A percentile compares a stretch with the other conserved stretches of the same genome.
Conservation (phyloP, 2,888 invertebrate genomes). For the Kuschelorhynchus macadamiae region DNA sequence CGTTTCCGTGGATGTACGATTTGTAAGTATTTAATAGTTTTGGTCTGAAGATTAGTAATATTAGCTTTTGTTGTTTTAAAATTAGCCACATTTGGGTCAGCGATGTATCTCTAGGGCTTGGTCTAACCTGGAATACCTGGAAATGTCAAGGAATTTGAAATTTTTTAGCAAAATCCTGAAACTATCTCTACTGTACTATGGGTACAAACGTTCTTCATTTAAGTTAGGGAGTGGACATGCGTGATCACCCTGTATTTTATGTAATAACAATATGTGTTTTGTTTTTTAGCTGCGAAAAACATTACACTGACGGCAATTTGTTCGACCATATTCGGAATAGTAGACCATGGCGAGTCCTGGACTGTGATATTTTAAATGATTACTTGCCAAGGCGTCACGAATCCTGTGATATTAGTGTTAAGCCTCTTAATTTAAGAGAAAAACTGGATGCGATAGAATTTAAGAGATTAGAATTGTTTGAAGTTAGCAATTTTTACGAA, state of each 20-base stretch:
- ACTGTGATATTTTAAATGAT: constrained; percentile 63
- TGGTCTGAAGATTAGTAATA: too few species aligned
- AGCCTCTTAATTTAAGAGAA: constrained; percentile 27
- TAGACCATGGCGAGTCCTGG: constrained; percentile 62
- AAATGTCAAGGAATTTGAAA: too few species aligned
- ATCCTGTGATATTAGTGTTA: constrained; percentile 72
- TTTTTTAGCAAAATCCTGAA: too few species aligned
- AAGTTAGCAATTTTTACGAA: constrained; percentile 63
- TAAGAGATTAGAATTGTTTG: constrained; percentile 69
- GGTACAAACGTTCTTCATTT: too few species aligned
- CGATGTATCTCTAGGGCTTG: too few species aligned
- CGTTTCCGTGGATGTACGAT: constrained; percentile 60
- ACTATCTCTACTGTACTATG: too few species aligned
- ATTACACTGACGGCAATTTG: constrained; percentile 53
- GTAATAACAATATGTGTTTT: too few species aligned
- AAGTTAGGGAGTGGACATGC: too few species aligned
- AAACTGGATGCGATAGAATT: constrained; percentile 59
- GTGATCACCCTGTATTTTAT: too few species aligned
- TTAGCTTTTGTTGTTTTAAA: too few species aligned
- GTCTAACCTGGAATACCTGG: too few species aligned
- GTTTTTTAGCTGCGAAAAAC: constrained; percentile 59
- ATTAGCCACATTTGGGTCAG: too few species aligned
- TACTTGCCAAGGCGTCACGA: constrained; percentile 72
- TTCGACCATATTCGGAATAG: constrained; percentile 52
- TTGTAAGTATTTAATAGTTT: constrained; percentile 60